phyloP scores from a whole-genome alignment of 2,888 invertebrate genomes.

The Schizaphis graminum region DNA sequence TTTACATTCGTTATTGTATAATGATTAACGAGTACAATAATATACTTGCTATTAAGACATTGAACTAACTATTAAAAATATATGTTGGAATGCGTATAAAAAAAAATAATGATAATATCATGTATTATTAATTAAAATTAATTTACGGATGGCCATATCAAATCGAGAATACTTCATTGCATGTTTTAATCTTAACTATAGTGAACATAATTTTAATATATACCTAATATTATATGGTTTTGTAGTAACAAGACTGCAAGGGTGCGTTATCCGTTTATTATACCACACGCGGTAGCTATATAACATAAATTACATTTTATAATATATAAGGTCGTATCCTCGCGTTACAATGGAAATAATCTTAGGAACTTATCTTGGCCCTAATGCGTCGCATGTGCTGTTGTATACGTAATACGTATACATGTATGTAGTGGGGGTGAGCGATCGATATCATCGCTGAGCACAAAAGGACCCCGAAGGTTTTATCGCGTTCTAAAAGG shows the following conservation, averaged over 20 bases:
- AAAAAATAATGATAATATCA: not conserved
- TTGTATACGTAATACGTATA: not conserved
- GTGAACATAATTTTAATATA: not conserved
- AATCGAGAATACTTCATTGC: not conserved
- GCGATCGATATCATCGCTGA: conserved; percentile 57
- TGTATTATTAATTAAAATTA: not conserved
- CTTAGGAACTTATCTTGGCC: conserved; percentile 61
- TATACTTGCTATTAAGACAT: not conserved
- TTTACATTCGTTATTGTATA: not conserved
- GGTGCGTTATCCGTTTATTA: not conserved
- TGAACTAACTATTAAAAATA: not conserved
- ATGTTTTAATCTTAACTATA: not conserved
- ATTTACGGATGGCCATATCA: not conserved
- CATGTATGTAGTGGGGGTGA: not conserved
- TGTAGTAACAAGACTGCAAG: not conserved
- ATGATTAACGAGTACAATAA: not conserved
- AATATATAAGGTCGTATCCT: not conserved
- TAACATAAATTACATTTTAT: conserved; percentile 6
- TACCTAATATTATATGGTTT: not conserved
- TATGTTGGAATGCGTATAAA: not conserved
- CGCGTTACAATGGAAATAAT: conserved; percentile 62
- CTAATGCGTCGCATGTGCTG: conserved; percentile 43
- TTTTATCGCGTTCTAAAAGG: conserved; percentile 55
- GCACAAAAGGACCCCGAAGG: conserved; percentile 57
- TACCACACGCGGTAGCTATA: not conserved